Conservation (phyloP, 2,113 vertebrate genomes). For the Sorex araneus region DNA sequence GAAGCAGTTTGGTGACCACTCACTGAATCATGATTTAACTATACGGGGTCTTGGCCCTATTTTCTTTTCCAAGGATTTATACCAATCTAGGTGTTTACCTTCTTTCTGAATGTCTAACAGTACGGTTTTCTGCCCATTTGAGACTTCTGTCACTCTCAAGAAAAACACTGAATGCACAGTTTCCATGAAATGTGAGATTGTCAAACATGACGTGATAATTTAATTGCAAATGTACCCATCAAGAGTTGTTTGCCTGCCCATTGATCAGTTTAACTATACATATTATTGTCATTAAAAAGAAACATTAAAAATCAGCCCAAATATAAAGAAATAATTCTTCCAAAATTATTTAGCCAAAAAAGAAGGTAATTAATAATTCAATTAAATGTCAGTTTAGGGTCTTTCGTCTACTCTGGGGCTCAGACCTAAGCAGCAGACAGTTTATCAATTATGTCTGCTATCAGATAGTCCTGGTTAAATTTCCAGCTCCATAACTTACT, state of each 20-base stretch:
- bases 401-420: neutral
- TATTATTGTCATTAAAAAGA: constrained; percentile 32
- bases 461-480: neutral
- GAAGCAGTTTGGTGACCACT: neutral
- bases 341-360: constrained; percentile 37
- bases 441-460: neutral
- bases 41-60: neutral
- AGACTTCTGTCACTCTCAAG: neutral
- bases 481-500: neutral
- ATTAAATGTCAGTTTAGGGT: neutral
- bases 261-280: constrained; percentile 58
- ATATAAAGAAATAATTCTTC: constrained; percentile 48
- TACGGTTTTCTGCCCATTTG: neutral
- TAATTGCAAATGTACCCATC: neutral
- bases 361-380: constrained; percentile 18
- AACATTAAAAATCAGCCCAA: constrained; percentile 57
- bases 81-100: neutral
- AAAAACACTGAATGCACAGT: neutral
- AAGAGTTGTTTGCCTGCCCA: constrained; percentile 31
- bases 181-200: constrained; percentile 42
- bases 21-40: neutral
- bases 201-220: constrained; percentile 26
- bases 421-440: neutral
- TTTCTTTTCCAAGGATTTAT: neutral
- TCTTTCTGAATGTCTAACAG: neutral